These are phyloP conservation scores for Rana temporaria DNA, from an alignment of 2,113 vertebrate genomes.

Conservation along the genomic window DNA sequence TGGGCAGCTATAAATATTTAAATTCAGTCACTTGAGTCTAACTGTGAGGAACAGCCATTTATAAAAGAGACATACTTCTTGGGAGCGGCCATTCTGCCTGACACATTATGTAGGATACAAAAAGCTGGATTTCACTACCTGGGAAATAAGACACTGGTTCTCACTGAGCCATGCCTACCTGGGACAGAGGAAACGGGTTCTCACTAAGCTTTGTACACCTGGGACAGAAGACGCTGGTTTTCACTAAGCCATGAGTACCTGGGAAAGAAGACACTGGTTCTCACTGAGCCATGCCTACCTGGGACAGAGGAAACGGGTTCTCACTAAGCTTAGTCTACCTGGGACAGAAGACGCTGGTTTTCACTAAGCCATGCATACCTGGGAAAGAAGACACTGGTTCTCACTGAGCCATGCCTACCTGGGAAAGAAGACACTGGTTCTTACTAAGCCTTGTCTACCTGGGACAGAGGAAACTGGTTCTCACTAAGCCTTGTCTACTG, in stretches of 20 bases:
- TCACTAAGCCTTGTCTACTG: too few relatives aligned
- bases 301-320: conserved; percentile 93
- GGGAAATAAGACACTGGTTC: too few relatives aligned
- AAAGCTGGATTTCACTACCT: too few relatives aligned
- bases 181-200: conserved; percentile 65
- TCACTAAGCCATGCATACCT: conserved; percentile 59
- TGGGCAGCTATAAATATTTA: background rate
- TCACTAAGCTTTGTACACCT: conserved; percentile 89
- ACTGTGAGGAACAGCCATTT: too few relatives aligned
- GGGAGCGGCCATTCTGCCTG: background rate
- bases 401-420: too few relatives aligned
- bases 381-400: too few relatives aligned
- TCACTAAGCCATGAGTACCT: conserved; percentile 94
- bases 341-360: conserved; percentile 46
- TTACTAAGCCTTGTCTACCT: too few relatives aligned
- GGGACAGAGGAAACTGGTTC: too few relatives aligned
- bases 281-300: conserved; percentile 89
- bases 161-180: too few relatives aligned
- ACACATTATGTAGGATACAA: background rate
- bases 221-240: conserved; percentile 92
- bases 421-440: too few relatives aligned
- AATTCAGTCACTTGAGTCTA: background rate
- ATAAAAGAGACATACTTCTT: background rate
- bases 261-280: conserved; percentile 46
- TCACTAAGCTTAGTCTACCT: conserved; percentile 94